phyloP scores from a whole-genome alignment of 1,140 invertebrate genomes.

The Drosophila aff. region DNA sequence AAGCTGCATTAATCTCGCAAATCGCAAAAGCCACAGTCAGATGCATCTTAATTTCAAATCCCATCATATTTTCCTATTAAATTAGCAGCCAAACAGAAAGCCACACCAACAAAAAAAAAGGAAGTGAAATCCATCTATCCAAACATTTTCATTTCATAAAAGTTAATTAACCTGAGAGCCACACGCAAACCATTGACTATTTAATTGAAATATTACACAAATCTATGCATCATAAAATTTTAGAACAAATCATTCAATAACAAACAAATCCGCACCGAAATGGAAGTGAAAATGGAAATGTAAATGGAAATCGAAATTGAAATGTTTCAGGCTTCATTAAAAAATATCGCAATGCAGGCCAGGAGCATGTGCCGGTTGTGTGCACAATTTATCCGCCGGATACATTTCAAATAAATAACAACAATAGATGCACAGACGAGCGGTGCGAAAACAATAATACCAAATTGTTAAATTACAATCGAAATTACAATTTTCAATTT shows the following conservation, averaged over 20 bases:
- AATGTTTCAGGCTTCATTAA: constrained; percentile 83
- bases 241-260: constrained; percentile 75
- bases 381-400: constrained; percentile 75
- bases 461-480: constrained; percentile 72
- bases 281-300: constrained; percentile 15
- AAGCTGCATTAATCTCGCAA: neutral
- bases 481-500: constrained; percentile 68
- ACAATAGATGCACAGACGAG: constrained; percentile 38
- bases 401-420: constrained; percentile 81
- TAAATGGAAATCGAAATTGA: constrained; percentile 54
- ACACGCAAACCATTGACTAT: constrained; percentile 65
- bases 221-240: constrained; percentile 76
- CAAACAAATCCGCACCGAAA: constrained; percentile 53
- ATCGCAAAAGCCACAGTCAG: neutral
- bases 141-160: constrained; percentile 55
- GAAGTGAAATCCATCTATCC: constrained; percentile 54
- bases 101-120: constrained; percentile 14
- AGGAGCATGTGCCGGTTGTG: constrained; percentile 26
- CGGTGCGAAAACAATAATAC: constrained; percentile 58
- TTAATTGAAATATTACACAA: constrained; percentile 82
- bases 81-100: constrained; percentile 37
- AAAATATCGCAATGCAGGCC: constrained; percentile 56
- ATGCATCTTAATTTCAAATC: constrained; percentile 4
- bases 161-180: constrained; percentile 50
- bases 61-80: constrained; percentile 29